Conservation (phyloP, 2,113 vertebrate species). For the Lasiurus borealis region DNA sequence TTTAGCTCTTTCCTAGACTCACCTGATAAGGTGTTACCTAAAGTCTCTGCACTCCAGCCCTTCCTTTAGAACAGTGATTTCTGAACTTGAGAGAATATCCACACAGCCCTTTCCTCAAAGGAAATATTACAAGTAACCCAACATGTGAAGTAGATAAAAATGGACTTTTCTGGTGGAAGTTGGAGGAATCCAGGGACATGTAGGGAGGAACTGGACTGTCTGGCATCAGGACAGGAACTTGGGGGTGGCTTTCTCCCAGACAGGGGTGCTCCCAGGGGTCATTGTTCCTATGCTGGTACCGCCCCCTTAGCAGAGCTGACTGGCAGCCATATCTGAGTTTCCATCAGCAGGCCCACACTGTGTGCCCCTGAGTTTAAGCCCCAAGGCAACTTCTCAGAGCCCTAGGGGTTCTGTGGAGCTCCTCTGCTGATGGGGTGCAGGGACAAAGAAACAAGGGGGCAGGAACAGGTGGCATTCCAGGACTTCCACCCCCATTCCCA, state of each 20-base stretch:
- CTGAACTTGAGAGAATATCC: neutral
- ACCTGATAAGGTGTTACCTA: neutral
- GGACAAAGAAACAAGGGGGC: neutral
- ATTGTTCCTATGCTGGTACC: no score
- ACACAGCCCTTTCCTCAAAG: neutral
- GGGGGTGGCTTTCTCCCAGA: no score
- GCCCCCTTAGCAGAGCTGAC: no score
- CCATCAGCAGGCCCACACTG: no score
- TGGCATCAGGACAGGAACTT: no score
- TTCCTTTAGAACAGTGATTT: neutral
- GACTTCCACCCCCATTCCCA: neutral
- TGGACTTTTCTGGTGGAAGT: neutral
- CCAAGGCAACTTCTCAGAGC: neutral
- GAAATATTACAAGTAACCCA: neutral
- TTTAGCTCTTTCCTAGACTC: neutral
- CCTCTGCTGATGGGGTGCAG: neutral
- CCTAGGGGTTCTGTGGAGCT: neutral
- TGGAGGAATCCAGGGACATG: neutral
- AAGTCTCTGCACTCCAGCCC: neutral
- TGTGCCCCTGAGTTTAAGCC: neutral
- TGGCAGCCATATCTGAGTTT: no score
- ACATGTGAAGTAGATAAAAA: neutral
- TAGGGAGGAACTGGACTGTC: no score
- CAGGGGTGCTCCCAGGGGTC: no score
- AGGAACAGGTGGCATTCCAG: neutral